phyloP scores from a whole-genome alignment of 1,140 invertebrate genomes.

The Rhagoletis zephyria region DNA sequence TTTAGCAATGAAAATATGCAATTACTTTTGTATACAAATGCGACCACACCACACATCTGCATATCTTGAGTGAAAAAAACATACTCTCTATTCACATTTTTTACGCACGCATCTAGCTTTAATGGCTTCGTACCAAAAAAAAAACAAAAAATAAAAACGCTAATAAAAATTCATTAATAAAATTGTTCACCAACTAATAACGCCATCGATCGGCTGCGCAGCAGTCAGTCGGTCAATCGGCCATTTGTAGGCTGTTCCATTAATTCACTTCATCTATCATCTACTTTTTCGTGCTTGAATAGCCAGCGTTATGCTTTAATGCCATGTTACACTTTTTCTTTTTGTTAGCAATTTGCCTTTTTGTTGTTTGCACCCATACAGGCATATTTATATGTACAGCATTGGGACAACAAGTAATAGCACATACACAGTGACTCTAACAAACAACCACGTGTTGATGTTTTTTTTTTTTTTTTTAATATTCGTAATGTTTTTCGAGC shows the following conservation, averaged over 20 bases:
- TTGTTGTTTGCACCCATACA: not conserved
- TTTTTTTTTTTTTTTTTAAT: too few relatives aligned
- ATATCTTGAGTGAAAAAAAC: not conserved
- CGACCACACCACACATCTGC: too few relatives aligned
- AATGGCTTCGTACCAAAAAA: not conserved
- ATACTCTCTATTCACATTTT: not conserved
- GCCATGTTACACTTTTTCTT: conserved; percentile 43
- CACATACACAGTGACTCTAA: too few relatives aligned
- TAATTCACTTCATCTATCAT: conserved; percentile 39
- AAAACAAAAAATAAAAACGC: not conserved
- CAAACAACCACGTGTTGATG: too few relatives aligned
- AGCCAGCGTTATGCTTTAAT: conserved; percentile 27
- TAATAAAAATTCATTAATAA: conserved; percentile 2
- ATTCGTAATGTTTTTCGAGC: too few relatives aligned
- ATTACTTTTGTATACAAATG: too few relatives aligned
- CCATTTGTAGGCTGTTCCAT: conserved; percentile 30
- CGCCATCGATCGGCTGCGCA: not conserved
- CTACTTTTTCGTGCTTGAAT: conserved; percentile 15
- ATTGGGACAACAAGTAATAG: too few relatives aligned
- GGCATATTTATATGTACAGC: not conserved
- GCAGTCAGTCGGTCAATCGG: conserved; percentile 39
- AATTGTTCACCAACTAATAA: not conserved
- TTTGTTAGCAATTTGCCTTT: not conserved
- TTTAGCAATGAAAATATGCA: too few relatives aligned
- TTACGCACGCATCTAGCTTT: not conserved